phyloP scores from a whole-genome alignment of 2,797 vertebrate species.

The Pelodytes ibericus region DNA sequence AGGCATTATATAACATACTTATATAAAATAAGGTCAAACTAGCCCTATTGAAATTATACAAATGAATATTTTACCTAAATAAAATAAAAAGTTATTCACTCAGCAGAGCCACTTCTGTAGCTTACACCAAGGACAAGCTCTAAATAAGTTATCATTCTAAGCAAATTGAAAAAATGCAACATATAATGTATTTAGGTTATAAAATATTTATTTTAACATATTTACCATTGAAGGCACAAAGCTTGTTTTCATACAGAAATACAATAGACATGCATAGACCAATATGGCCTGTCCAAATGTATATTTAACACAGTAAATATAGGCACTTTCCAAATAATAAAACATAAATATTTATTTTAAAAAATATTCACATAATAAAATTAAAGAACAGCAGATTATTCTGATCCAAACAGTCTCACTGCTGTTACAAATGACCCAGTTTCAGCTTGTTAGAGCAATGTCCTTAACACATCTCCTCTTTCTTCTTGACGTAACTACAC shows the following conservation, averaged over 20 bases:
- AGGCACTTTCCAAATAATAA: conserved; percentile 67
- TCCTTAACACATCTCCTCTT: conserved; percentile 8
- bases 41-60: too few relatives aligned
- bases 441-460: conserved; percentile 60
- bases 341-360: conserved; percentile 73
- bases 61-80: too few relatives aligned
- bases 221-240: conserved; percentile 82
- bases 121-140: too few relatives aligned
- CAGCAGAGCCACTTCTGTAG: too few relatives aligned
- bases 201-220: conserved; percentile 84
- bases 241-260: conserved; percentile 91
- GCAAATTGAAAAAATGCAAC: background rate
- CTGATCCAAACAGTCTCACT: conserved; percentile 66
- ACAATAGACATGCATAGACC: conserved; percentile 77
- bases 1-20: too few relatives aligned
- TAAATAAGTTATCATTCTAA: background rate
- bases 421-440: conserved; percentile 65
- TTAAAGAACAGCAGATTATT: conserved; percentile 68
- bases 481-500: conserved; percentile 59
- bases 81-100: too few relatives aligned
- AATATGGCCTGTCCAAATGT: conserved; percentile 83
- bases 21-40: too few relatives aligned
- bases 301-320: conserved; percentile 87
- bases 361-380: conserved; percentile 72
- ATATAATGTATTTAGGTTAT: conserved; percentile 49